Base-by-base conservation (phyloP, 2,888 invertebrate genomes). In the Caenorhabditis sp. region DNA sequence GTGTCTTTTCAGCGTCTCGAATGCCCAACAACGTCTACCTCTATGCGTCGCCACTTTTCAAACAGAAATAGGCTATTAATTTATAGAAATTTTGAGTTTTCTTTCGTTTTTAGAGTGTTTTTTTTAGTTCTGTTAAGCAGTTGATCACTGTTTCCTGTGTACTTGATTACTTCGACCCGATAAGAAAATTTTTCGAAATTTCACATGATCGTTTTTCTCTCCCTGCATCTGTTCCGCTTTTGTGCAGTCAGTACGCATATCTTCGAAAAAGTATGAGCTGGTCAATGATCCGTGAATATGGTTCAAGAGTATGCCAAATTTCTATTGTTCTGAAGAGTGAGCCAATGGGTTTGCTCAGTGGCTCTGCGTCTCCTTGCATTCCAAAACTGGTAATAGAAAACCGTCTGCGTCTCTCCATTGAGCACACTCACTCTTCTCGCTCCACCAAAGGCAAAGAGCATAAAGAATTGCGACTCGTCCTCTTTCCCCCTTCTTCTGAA, bases 1-100 rank as follows among this genome's bases (percentile, higher is more conserved):
- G n/a, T n/a, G n/a, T n/a, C 26, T 63, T 84, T 84, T 70, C 80
- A 85, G 84, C 82, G 4, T 75, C 76, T 14, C 69, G 79, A 31
- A 74, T 85, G 75, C 70, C 81, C 28, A 75, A 82, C 64, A 73
- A 38, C 28, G 68, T 79, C 31, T 85, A 85, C 63, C 77, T 82
- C 64, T 80, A 79, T 68, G 85, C 82, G 14, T 70, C 85, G 24
- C 69, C 77, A 10, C 68, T 85, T 1, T 79, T 85, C 72, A 82
- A 85, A 26, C 56, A 73, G 58, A 79, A 83, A 22, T 69, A 35
- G 49, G n/a, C 4, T 14, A 16, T 69, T 69, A 35, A 76, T 59
- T 76, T 76, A 58, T 66, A 76, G 68, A 8, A 14, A 58, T 31
- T 59, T 59, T 12, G n/a, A n/a, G n/a, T n/a, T n/a, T n/a, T n/a